Percentiles rank a stretch among this genome's conserved stretches.
Conservation (phyloP, 2,888 invertebrate genomes). For the Diogma glabrata region DNA sequence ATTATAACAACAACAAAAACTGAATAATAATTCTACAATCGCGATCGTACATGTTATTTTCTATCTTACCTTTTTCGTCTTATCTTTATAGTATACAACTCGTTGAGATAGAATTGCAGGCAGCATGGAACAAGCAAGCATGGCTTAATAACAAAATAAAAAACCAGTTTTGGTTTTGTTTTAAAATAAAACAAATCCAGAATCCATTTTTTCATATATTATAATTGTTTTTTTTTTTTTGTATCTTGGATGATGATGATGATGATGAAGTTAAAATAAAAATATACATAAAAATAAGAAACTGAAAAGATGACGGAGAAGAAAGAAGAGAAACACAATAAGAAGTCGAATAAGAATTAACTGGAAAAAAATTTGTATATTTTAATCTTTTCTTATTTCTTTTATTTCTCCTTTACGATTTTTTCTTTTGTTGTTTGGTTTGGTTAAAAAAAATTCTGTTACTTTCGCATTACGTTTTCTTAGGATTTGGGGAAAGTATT, state of each 20-base stretch:
- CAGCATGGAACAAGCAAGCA: conserved; percentile 7
- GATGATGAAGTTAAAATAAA: conserved; percentile 6
- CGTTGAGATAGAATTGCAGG: neutral
- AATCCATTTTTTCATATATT: conserved; percentile 5
- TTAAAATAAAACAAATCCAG: conserved; percentile 2
- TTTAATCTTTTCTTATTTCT: conserved; percentile 3
- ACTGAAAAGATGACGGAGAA: conserved; percentile 8
- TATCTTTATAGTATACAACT: neutral
- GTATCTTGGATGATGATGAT: conserved; percentile 8
- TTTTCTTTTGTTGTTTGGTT: too few species aligned
- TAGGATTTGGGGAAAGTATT: too few species aligned
- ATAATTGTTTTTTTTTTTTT: conserved; percentile 8
- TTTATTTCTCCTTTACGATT: too few species aligned
- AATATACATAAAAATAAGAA: too few species aligned
- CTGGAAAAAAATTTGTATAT: conserved; percentile 2
- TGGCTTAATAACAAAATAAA: conserved; percentile 6
- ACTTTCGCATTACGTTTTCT: too few species aligned
- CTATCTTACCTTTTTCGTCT: too few species aligned
- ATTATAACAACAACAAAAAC: too few species aligned
- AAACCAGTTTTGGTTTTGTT: conserved; percentile 9
- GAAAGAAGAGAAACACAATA: conserved; percentile 1
- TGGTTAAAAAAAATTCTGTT: too few species aligned
- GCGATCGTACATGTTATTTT: too few species aligned
- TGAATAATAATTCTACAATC: too few species aligned
- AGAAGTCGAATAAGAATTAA: neutral